Evolutionary conservation across 2,113 vertebrate species (phyloP).

Genomic region (Grallaria varia): DNA sequence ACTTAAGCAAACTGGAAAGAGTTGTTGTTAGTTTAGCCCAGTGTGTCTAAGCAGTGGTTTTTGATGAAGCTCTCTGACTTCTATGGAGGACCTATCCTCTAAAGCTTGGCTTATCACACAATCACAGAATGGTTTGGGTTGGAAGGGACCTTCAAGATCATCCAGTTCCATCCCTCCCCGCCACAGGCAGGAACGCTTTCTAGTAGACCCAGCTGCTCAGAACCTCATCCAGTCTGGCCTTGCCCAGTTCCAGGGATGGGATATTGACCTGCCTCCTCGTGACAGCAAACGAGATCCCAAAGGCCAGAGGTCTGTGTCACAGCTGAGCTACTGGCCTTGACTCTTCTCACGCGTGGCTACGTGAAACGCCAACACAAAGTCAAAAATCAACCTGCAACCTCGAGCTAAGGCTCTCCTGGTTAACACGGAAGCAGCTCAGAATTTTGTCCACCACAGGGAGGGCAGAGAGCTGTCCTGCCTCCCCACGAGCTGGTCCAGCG

Average conservation of each 20-base stretch:
- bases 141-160: not conserved
- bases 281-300: not conserved
- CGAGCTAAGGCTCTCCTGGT: not conserved
- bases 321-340: not conserved
- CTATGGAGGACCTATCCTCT: not conserved
- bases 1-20: not conserved
- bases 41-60: not conserved
- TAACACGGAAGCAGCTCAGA: not conserved
- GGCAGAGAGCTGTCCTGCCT: not conserved
- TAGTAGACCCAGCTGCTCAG: not conserved
- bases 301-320: not conserved
- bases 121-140: not conserved
- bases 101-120: not conserved
- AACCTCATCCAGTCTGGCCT: not conserved
- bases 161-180: not conserved
- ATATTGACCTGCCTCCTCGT: not conserved
- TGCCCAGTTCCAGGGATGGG: not conserved
- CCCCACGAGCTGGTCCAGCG: not conserved
- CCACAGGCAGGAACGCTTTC: not conserved
- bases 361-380: not conserved
- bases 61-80: not conserved
- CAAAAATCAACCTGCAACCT: not conserved
- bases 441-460: not conserved
- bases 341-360: not conserved
- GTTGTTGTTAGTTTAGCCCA: slow-evolving; percentile 9